Evolutionary conservation across 2,113 vertebrate genomes (phyloP).

Genomic region (Lepidothrix coronata): DNA sequence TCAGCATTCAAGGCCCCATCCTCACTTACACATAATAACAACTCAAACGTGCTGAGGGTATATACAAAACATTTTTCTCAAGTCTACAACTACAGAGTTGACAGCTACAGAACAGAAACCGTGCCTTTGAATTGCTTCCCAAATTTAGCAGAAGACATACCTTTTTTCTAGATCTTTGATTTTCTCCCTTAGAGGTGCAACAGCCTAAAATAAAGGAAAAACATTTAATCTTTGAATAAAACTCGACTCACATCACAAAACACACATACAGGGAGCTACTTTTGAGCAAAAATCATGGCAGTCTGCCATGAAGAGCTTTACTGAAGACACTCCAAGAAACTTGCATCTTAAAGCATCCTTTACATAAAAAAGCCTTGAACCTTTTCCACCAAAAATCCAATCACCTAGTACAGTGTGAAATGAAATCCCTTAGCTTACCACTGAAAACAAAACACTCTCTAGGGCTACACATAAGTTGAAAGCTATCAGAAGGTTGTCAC

Average conservation of each 20-base stretch:
- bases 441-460: neutral
- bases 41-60: neutral
- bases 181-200: conserved; percentile 84
- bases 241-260: neutral
- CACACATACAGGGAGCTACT: neutral
- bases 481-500: neutral
- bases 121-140: neutral
- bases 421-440: neutral
- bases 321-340: neutral
- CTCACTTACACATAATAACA: neutral
- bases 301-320: neutral
- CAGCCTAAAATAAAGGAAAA: conserved; percentile 65
- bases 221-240: neutral
- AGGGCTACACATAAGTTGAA: neutral
- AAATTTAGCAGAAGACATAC: conserved; percentile 59
- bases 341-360: neutral
- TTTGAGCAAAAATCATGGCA: neutral
- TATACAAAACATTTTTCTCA: neutral
- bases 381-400: neutral
- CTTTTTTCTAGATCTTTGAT: conserved; percentile 85
- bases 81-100: neutral
- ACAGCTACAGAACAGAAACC: neutral
- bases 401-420: neutral
- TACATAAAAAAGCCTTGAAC: neutral
- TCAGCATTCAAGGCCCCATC: neutral